Evolutionary conservation across 2,888 invertebrate genomes (phyloP).

Genomic region (Microdon myrmicae): DNA sequence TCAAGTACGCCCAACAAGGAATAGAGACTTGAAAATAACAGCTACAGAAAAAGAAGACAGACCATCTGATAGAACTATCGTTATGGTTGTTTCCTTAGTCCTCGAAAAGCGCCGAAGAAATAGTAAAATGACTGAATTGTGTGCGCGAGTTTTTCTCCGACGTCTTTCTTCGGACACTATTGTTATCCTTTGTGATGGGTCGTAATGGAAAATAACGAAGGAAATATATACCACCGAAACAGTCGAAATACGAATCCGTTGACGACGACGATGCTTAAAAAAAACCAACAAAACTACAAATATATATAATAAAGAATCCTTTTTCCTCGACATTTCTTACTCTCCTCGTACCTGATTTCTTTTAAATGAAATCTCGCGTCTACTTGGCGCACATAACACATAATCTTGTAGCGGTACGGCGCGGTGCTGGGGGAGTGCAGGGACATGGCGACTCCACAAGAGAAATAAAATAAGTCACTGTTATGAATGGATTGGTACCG

Average conservation of each 20-base stretch:
- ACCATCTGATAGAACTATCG: conserved; percentile 43
- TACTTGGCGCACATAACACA: too few relatives aligned
- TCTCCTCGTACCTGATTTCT: too few relatives aligned
- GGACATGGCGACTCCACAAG: too few relatives aligned
- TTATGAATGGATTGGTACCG: too few relatives aligned
- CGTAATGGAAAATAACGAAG: conserved; percentile 51
- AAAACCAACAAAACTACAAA: too few relatives aligned
- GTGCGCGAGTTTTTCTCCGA: conserved; percentile 36
- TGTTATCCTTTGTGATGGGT: conserved; percentile 52
- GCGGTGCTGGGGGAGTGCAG: too few relatives aligned
- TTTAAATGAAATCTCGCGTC: too few relatives aligned
- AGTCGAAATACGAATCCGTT: conserved; percentile 50
- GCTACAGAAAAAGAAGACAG: conserved; percentile 25
- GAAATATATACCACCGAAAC: conserved; percentile 46
- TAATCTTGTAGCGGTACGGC: too few relatives aligned
- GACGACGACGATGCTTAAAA: too few relatives aligned
- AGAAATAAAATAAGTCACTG: too few relatives aligned
- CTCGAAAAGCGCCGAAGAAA: conserved; percentile 38
- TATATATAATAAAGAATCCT: too few relatives aligned
- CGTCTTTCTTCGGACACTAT: conserved; percentile 43
- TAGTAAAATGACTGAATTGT: conserved; percentile 50
- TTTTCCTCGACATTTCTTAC: too few relatives aligned
- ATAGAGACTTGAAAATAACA: conserved; percentile 43
- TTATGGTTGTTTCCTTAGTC: conserved; percentile 34
- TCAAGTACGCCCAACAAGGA: conserved; percentile 26